Evolutionary conservation across 2,888 invertebrate species (phyloP).

Genomic region (Chirona hameri): DNA sequence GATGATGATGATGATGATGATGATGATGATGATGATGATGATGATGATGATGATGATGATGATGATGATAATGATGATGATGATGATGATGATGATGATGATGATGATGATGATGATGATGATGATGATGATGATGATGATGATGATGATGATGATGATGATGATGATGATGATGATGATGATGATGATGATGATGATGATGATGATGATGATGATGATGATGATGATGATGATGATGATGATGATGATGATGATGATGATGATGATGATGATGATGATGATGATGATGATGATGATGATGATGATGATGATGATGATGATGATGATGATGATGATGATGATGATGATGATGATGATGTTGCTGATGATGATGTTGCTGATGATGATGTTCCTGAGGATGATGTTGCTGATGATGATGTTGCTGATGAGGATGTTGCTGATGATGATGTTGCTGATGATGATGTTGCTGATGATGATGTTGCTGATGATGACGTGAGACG

Average conservation of each 20-base stretch:
- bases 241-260: slow-evolving; percentile 22
- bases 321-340: slow-evolving; percentile 11
- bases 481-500: no score
- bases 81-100: slow-evolving; percentile 4
- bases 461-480: no score
- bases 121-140: not conserved
- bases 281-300: slow-evolving; percentile 22
- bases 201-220: slow-evolving; percentile 22
- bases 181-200: slow-evolving; percentile 22
- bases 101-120: not conserved
- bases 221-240: slow-evolving; percentile 12
- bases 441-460: no score
- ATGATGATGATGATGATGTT: no score
- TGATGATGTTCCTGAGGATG: no score
- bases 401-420: no score
- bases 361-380: no score
- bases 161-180: slow-evolving; percentile 22
- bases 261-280: slow-evolving; percentile 22
- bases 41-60: slow-evolving; percentile 22
- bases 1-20: slow-evolving; percentile 22
- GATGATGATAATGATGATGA: slow-evolving; percentile 22
- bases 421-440: no score
- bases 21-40: slow-evolving; percentile 12
- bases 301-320: slow-evolving; percentile 22
- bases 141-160: not conserved